Conservation (phyloP, 2,113 vertebrate species). For the Puntigrus tetrazona region DNA sequence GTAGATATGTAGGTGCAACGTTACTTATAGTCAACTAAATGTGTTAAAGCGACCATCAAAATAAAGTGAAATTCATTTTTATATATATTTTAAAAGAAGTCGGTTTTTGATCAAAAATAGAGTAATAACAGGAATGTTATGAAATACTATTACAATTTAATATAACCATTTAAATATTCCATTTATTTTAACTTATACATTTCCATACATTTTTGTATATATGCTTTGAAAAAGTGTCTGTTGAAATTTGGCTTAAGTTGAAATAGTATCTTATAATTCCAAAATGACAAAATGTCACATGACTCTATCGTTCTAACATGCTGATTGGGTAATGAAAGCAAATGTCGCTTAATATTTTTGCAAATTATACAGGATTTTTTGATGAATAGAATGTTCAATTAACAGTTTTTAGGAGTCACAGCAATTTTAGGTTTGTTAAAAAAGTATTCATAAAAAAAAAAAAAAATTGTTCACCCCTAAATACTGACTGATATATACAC, state of each 20-base stretch:
- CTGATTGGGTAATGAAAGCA: neutral
- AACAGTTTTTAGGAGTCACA: neutral
- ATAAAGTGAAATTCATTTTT: too few species aligned
- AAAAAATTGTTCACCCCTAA: neutral
- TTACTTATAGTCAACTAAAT: too few species aligned
- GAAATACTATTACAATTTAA: neutral
- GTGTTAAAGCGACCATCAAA: too few species aligned
- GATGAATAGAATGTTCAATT: neutral
- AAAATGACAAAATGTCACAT: too few species aligned
- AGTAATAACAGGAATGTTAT: neutral
- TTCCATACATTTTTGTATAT: too few species aligned
- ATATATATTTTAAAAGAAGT: too few species aligned
- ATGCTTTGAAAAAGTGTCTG: too few species aligned
- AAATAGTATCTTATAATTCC: too few species aligned
- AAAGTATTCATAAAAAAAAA: neutral
- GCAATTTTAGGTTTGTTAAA: neutral
- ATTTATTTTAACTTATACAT: too few species aligned
- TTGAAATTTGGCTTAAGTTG: too few species aligned
- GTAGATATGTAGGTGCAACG: too few species aligned
- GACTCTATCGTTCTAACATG: neutral
- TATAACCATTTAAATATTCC: too few species aligned
- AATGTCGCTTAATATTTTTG: neutral
- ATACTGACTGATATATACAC: neutral
- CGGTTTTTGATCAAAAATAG: neutral
- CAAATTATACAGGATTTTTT: neutral